These are phyloP conservation scores for Nothocercus nigrocapillus DNA, from an alignment of 2,113 vertebrate genomes.

Conservation along the genomic window DNA sequence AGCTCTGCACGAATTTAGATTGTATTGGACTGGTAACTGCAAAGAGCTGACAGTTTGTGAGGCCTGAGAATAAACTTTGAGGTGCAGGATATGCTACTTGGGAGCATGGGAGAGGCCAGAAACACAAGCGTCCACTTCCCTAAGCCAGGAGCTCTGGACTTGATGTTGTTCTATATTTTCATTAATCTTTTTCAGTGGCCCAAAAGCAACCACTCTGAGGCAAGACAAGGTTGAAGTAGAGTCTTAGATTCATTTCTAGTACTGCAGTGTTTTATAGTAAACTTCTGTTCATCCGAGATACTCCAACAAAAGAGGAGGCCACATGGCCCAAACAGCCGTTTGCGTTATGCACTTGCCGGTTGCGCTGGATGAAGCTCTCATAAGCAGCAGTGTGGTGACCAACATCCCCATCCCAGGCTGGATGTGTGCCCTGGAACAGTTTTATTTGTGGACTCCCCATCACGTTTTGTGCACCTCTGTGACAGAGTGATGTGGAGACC, in stretches of 20 bases:
- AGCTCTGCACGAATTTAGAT: neutral
- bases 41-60: neutral
- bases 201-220: neutral
- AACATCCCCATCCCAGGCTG: neutral
- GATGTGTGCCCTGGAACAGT: neutral
- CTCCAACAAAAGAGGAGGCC: neutral
- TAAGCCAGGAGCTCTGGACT: neutral
- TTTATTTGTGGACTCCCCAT: neutral
- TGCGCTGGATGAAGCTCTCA: neutral
- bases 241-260: neutral
- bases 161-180: neutral
- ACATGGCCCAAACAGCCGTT: neutral
- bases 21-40: neutral
- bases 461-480: neutral
- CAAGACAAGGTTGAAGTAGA: neutral
- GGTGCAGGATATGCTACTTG: neutral
- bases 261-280: neutral
- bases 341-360: slow-evolving; percentile 3
- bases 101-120: neutral
- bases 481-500: neutral
- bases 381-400: neutral
- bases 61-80: rapidly evolving
- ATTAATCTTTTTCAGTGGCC: neutral
- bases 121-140: neutral
- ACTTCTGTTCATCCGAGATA: neutral